Conservation (phyloP, 2,797 vertebrate species). For the Rhinogobio ventralis region DNA sequence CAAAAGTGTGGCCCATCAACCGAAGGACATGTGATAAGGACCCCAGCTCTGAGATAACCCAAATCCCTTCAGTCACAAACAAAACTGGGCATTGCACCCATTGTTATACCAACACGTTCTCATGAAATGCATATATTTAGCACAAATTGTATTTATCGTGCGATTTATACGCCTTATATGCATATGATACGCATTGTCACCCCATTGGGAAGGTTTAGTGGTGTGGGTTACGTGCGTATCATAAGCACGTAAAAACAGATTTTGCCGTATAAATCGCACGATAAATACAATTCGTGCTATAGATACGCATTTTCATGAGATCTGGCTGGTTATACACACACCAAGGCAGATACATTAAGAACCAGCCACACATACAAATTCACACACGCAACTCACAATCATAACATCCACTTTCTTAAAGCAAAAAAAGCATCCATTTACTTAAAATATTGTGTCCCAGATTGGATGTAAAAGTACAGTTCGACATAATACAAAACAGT, state of each 20-base stretch:
- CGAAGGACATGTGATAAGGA: conserved; percentile 51
- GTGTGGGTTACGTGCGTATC: too few species aligned
- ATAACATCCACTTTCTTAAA: background rate
- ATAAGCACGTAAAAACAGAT: too few species aligned
- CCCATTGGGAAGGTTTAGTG: too few species aligned
- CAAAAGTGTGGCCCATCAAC: conserved; percentile 36
- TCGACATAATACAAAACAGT: conserved; percentile 17
- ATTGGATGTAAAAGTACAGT: background rate
- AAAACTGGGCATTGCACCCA: conserved; percentile 68
- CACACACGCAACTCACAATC: background rate
- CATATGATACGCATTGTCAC: too few species aligned
- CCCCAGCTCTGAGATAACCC: conserved; percentile 67
- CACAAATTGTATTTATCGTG: too few species aligned
- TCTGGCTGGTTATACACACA: background rate
- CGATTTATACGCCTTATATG: too few species aligned
- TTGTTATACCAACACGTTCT: conserved; percentile 44
- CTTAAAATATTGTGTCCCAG: background rate
- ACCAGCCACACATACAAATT: conserved; percentile 6
- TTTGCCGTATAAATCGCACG: too few species aligned
- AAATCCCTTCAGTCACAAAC: conserved; percentile 60
- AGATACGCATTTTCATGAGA: too few species aligned
- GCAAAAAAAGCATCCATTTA: background rate
- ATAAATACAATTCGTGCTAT: too few species aligned
- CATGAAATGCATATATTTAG: too few species aligned
- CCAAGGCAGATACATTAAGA: background rate